Conservation (phyloP, 1,140 invertebrate species). For the Zaprionus gabonicus region DNA sequence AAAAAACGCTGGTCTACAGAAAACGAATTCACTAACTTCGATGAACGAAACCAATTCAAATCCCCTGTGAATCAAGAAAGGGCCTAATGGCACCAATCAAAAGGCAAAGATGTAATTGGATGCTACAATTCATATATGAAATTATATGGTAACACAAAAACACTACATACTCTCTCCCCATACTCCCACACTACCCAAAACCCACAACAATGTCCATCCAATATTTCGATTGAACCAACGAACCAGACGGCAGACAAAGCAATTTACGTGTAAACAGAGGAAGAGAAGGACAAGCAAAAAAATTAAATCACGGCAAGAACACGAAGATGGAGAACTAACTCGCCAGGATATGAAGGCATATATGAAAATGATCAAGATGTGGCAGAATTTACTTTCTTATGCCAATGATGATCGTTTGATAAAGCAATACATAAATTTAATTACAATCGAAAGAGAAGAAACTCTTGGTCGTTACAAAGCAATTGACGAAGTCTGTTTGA, state of each 20-base stretch:
- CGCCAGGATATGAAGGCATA: not conserved
- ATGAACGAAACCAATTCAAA: slow-evolving; percentile 6
- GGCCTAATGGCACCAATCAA: not conserved
- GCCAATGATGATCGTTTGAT: not conserved
- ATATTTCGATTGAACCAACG: not conserved
- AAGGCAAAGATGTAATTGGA: slow-evolving; percentile 5
- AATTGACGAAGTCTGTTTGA: slow-evolving; percentile 7
- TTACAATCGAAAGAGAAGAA: not conserved
- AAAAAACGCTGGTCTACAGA: slow-evolving; percentile 16
- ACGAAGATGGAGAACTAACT: not conserved
- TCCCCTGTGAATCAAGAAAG: slow-evolving; percentile 3
- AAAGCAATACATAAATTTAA: not conserved
- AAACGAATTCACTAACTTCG: not conserved
- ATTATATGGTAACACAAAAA: not conserved
- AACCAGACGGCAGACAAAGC: not conserved
- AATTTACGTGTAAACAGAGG: not conserved
- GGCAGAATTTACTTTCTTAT: not conserved
- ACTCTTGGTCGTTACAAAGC: not conserved
- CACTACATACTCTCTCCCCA: slow-evolving; percentile 2
- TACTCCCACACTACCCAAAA: not conserved
- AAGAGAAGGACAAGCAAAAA: not conserved
- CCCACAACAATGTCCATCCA: not conserved
- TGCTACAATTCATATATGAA: not conserved
- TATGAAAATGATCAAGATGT: not conserved
- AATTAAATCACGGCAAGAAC: not conserved